Evolutionary conservation across 2,797 vertebrate species (phyloP).

Genomic region (Cirrhinus mrigala): DNA sequence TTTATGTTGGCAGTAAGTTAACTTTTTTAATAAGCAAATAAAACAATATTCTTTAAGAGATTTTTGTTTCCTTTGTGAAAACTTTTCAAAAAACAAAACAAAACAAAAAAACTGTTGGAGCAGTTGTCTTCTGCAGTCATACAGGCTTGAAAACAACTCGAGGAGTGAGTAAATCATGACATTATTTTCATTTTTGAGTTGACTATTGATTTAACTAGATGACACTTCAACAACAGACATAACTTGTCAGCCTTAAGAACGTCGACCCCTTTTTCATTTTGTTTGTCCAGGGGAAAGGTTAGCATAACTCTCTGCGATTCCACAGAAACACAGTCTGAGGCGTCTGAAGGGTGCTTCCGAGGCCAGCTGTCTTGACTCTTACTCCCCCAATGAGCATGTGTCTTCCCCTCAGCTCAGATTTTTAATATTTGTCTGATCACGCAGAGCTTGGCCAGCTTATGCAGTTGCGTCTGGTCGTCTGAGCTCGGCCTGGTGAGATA

Average conservation of each 20-base stretch:
- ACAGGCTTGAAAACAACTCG: no score
- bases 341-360: conserved; percentile 60
- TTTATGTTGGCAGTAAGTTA: no score
- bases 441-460: conserved; percentile 24
- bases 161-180: background rate
- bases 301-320: background rate
- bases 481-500: conserved; percentile 38
- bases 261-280: conserved; percentile 23
- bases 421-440: conserved; percentile 46
- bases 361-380: conserved; percentile 76
- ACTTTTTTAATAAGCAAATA: no score
- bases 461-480: conserved; percentile 33
- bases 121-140: no score
- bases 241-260: conserved; percentile 6
- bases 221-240: background rate
- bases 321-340: conserved; percentile 50
- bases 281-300: conserved; percentile 27
- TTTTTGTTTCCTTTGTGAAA: no score
- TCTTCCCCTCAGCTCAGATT: conserved; percentile 56
- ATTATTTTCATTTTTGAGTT: background rate
- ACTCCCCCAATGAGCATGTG: conserved; percentile 50
- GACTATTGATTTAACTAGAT: background rate
- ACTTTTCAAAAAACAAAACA: no score
- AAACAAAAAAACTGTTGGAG: no score
- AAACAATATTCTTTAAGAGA: no score